phyloP scores from a whole-genome alignment of 2,888 invertebrate genomes.

The Protodeltote pygarga region DNA sequence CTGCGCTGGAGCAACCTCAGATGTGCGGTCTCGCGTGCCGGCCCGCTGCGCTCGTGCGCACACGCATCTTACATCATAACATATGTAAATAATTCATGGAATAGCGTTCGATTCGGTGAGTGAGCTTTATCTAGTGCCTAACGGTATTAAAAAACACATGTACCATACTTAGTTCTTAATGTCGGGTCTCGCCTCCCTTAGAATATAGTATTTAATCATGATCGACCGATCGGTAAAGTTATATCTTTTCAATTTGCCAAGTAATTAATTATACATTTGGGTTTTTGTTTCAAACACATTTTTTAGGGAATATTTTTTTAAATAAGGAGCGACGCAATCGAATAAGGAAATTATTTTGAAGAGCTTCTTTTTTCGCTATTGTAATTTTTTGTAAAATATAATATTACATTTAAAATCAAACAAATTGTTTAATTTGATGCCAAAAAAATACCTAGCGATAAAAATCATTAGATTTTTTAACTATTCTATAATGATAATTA shows the following conservation, averaged over 20 bases:
- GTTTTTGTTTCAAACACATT: not conserved
- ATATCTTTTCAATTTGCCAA: too few species aligned
- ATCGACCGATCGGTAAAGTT: slow-evolving; percentile 6
- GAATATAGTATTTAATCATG: slow-evolving; percentile 9
- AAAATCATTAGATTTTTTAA: too few species aligned
- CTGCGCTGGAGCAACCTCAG: slow-evolving; percentile 55
- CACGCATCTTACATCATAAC: slow-evolving; percentile 70
- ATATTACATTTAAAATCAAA: not conserved
- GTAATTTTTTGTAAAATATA: too few species aligned
- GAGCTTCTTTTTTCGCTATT: slow-evolving; percentile 26
- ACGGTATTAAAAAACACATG: slow-evolving; percentile 56
- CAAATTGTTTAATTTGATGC: slow-evolving; percentile 4
- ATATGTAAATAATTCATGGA: slow-evolving; percentile 60
- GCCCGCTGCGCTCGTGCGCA: slow-evolving; percentile 70
- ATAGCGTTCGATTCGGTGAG: slow-evolving; percentile 61
- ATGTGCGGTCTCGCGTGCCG: slow-evolving; percentile 64
- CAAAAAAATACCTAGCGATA: slow-evolving; percentile 16
- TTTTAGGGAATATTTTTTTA: too few species aligned
- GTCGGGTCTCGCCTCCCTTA: slow-evolving; percentile 5
- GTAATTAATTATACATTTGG: too few species aligned
- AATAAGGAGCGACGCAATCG: too few species aligned
- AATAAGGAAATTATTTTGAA: slow-evolving; percentile 35
- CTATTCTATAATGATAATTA: not conserved
- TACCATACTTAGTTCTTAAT: slow-evolving; percentile 21
- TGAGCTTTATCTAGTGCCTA: slow-evolving; percentile 63